Conservation (phyloP, 2,113 vertebrate genomes). For the Sinocyclocheilus anophthalmus region DNA sequence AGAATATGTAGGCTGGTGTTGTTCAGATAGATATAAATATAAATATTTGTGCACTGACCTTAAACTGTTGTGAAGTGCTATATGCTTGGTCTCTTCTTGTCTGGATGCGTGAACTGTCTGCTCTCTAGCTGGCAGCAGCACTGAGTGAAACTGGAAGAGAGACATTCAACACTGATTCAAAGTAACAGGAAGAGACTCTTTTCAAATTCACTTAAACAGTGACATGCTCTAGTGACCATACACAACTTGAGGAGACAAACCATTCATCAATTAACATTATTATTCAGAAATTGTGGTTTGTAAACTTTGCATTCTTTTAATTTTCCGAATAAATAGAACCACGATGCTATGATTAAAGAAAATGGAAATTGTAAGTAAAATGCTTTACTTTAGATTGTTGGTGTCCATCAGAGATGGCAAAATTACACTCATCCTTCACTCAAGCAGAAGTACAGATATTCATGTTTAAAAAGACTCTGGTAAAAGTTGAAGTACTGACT, state of each 20-base stretch:
- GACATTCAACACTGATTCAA: constrained; percentile 56
- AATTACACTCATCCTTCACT: too few species aligned
- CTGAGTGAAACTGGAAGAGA: constrained; percentile 59
- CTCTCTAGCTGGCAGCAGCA: background rate
- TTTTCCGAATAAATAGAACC: background rate
- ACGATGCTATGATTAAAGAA: background rate
- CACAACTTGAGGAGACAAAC: background rate
- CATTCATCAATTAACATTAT: background rate
- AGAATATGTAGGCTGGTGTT: background rate
- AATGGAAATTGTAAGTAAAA: background rate
- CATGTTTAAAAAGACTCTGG: too few species aligned
- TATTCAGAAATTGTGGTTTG: background rate
- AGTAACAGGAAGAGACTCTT: constrained; percentile 56
- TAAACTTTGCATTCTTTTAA: background rate
- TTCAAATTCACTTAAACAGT: constrained; percentile 4
- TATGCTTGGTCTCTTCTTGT: background rate
- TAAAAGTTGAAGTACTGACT: too few species aligned
- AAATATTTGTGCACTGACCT: constrained; percentile 12
- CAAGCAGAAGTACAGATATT: too few species aligned
- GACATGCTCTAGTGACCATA: background rate
- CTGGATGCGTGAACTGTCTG: constrained; percentile 11
- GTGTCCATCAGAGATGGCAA: too few species aligned
- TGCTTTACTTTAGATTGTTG: background rate
- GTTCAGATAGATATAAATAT: background rate
- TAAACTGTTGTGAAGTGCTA: background rate